These are phyloP conservation scores for Noctua janthe DNA, from an alignment of 2,888 invertebrate species.

Conservation along the genomic window DNA sequence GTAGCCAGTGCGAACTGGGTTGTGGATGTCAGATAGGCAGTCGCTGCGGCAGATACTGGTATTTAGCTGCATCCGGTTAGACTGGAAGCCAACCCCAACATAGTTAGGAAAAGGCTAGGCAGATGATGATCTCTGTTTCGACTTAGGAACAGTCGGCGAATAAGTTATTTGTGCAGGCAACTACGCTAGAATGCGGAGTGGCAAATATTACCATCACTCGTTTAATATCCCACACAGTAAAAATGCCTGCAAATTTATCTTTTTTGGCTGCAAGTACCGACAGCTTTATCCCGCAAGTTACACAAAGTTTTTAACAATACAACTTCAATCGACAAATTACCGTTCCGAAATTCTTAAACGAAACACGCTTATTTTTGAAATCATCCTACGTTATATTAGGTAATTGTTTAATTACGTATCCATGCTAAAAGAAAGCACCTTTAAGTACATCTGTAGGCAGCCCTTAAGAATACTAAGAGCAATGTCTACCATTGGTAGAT, in stretches of 20 bases:
- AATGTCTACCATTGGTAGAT: conserved; percentile 35
- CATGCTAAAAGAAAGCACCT: conserved; percentile 50
- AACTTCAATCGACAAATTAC: not conserved
- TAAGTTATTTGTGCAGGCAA: not conserved
- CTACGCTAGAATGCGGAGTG: not conserved
- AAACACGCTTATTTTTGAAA: conserved; percentile 26
- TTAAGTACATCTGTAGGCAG: conserved; percentile 54
- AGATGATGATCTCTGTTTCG: not conserved
- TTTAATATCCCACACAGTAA: not conserved
- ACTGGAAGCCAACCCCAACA: too few relatives aligned
- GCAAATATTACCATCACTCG: not conserved
- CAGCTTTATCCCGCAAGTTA: not conserved
- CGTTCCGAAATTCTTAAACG: not conserved
- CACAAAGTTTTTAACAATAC: not conserved
- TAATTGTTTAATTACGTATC: conserved; percentile 31
- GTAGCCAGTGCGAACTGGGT: too few relatives aligned
- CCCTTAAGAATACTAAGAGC: conserved; percentile 34
- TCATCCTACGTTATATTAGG: not conserved
- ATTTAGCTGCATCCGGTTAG: too few relatives aligned
- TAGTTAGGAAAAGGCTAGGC: too few relatives aligned
- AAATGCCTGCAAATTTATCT: not conserved
- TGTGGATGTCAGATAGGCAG: too few relatives aligned
- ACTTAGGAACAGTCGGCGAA: not conserved
- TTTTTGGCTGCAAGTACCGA: not conserved
- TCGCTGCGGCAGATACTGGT: too few relatives aligned